These are phyloP conservation scores for Vicugna pacos DNA, from an alignment of 2,113 vertebrate genomes.

Conservation along the genomic window DNA sequence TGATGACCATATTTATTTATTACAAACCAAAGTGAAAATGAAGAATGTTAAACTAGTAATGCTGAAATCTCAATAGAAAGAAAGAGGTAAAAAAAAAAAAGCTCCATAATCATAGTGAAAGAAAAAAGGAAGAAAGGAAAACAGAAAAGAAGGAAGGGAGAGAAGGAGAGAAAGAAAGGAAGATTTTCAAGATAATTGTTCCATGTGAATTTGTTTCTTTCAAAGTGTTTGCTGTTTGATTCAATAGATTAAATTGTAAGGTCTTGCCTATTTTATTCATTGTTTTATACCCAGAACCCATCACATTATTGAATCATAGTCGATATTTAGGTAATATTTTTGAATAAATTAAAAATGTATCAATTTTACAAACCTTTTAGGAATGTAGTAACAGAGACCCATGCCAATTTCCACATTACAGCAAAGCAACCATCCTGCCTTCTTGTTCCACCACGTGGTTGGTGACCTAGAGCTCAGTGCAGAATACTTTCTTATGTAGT, in stretches of 20 bases:
- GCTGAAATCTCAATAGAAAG: neutral
- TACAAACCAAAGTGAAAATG: neutral
- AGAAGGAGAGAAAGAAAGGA: neutral
- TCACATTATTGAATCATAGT: neutral
- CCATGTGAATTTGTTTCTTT: neutral
- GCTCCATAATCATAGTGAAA: neutral
- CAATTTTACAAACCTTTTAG: neutral
- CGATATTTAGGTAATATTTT: neutral
- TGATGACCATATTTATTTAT: neutral
- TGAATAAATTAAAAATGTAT: neutral
- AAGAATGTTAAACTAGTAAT: neutral
- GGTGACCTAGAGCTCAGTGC: rapidly evolving
- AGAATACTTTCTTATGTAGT: neutral
- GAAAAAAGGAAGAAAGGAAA: neutral
- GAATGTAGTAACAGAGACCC: neutral
- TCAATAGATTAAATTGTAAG: neutral
- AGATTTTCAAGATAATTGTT: neutral
- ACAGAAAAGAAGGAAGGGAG: neutral
- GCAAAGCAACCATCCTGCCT: neutral
- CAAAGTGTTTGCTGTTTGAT: neutral
- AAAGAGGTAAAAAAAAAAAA: neutral
- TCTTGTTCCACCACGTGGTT: neutral
- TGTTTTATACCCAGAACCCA: neutral
- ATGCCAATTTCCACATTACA: neutral
- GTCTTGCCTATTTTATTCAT: neutral